Evolutionary conservation across 2,888 invertebrate genomes (phyloP).

Genomic region (Tipula helvola): DNA sequence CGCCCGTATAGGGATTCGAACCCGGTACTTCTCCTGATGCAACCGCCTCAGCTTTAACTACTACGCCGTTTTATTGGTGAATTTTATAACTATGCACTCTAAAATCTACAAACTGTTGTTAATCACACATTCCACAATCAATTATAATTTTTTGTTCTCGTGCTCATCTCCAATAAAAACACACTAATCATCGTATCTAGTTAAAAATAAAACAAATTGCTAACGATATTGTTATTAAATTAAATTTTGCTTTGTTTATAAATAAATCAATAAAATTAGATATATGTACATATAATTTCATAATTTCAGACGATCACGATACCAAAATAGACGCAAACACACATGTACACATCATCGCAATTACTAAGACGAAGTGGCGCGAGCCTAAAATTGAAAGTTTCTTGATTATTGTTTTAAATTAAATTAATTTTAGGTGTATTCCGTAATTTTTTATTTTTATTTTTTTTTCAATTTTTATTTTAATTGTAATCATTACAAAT

Average conservation of each 20-base stretch:
- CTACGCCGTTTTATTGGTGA: no score
- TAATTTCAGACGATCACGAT: not conserved
- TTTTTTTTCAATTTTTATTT: no score
- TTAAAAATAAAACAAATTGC: not conserved
- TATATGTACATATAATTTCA: not conserved
- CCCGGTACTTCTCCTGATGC: no score
- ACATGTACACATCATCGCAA: not conserved
- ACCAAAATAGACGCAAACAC: not conserved
- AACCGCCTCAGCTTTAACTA: no score
- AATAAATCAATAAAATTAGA: not conserved
- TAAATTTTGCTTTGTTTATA: not conserved
- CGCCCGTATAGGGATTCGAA: no score
- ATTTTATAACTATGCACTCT: no score
- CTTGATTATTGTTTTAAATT: not conserved
- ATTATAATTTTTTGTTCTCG: not conserved
- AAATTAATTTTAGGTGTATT: not conserved
- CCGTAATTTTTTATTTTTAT: not conserved
- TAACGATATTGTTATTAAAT: not conserved
- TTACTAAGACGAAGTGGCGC: not conserved
- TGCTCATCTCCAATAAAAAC: not conserved
- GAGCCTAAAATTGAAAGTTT: not conserved
- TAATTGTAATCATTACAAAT: not conserved
- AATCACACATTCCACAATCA: not conserved
- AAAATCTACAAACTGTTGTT: no score
- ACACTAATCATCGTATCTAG: not conserved